phyloP scores from a whole-genome alignment of 2,113 vertebrate species.

The Mastomys natalensis region DNA sequence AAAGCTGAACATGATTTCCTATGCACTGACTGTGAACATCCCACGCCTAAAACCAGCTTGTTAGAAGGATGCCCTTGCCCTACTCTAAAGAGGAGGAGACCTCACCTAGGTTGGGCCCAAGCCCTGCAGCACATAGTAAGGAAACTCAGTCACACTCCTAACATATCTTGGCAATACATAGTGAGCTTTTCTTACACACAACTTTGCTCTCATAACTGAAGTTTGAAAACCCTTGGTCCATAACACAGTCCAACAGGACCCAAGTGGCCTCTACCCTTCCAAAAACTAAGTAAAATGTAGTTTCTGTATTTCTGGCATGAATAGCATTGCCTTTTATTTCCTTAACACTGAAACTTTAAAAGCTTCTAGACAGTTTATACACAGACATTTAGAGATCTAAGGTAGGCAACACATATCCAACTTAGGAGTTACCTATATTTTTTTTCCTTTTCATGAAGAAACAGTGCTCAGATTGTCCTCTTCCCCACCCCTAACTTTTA shows the following conservation, averaged over 20 bases:
- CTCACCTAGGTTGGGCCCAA: neutral
- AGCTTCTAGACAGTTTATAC: neutral
- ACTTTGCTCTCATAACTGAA: neutral
- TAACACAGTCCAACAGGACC: neutral
- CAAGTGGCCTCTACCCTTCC: neutral
- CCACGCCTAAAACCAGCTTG: neutral
- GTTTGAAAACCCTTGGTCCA: neutral
- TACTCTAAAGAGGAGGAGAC: neutral
- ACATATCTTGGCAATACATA: neutral
- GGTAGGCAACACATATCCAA: neutral
- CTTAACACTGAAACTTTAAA: neutral
- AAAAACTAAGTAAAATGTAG: neutral
- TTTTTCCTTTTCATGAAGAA: neutral
- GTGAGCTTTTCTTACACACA: neutral
- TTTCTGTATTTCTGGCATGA: neutral
- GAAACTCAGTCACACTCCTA: neutral
- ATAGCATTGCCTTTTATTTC: neutral
- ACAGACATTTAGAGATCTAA: neutral
- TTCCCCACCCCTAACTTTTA: neutral
- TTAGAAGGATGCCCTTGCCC: neutral
- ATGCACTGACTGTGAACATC: neutral
- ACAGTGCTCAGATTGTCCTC: neutral
- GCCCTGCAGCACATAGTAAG: neutral
- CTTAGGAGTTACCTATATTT: neutral
- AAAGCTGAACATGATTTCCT: neutral